phyloP scores from a whole-genome alignment of 2,113 vertebrate species.

The Ceuthmochares aereus region DNA sequence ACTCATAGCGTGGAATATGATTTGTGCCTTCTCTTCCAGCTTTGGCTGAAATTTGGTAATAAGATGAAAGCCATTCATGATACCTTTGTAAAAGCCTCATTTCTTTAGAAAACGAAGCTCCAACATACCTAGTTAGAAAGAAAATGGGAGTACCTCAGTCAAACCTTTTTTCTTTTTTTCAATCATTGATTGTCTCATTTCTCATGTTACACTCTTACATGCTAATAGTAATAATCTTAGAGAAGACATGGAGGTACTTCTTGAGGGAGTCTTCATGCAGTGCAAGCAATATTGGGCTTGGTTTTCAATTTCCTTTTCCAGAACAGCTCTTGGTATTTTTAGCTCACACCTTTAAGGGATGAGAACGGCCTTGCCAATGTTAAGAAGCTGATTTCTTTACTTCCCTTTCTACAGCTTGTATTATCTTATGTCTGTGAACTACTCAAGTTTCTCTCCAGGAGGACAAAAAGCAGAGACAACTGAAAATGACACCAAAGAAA shows the following conservation, averaged over 20 bases:
- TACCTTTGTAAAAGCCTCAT: background rate
- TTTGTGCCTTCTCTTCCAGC: background rate
- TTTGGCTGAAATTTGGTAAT: background rate
- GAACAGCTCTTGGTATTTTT: background rate
- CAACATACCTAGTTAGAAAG: too few species aligned
- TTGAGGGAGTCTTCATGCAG: background rate
- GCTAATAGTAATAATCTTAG: background rate
- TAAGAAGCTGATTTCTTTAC: background rate
- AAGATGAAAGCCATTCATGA: background rate
- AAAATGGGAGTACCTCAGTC: background rate
- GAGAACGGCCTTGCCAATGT: background rate
- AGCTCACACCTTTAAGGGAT: background rate
- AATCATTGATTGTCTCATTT: background rate
- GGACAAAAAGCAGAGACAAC: background rate
- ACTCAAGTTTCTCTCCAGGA: rapidly evolving
- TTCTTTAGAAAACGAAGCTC: background rate
- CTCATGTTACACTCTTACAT: background rate
- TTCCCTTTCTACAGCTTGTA: background rate
- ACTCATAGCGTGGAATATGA: too few species aligned
- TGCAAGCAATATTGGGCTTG: background rate
- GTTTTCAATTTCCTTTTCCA: background rate
- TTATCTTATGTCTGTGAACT: background rate
- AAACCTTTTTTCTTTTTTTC: background rate
- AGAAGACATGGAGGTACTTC: background rate
- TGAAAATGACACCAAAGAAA: background rate